These are phyloP conservation scores for Neoascia interrupta DNA, from an alignment of 2,888 invertebrate species.

Conservation along the genomic window DNA sequence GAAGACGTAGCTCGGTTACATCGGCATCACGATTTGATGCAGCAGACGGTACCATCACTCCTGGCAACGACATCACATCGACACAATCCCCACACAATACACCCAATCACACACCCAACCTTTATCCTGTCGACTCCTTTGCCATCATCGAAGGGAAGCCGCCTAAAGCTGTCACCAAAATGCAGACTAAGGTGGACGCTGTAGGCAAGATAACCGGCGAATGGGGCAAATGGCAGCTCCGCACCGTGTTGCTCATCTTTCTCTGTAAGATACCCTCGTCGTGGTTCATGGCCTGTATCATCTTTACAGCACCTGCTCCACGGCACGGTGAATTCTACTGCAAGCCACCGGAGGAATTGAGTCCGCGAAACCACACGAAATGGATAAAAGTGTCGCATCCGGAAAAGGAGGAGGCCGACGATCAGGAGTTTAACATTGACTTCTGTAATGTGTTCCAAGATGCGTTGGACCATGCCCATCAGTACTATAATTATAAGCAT, in stretches of 20 bases:
- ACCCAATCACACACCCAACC: conserved; percentile 72
- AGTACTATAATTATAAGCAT: conserved; percentile 76
- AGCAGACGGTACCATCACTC: conserved; percentile 24
- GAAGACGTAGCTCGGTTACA: conserved; percentile 73
- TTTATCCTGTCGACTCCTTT: conserved; percentile 77
- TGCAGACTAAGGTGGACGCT: conserved; percentile 79
- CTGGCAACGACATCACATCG: conserved; percentile 35
- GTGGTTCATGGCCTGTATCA: conserved; percentile 81
- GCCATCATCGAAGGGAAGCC: conserved; percentile 75
- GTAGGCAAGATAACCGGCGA: conserved; percentile 79
- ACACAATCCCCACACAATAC: conserved; percentile 53
- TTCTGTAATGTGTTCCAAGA: conserved; percentile 79
- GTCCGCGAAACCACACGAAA: conserved; percentile 76
- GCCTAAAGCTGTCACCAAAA: conserved; percentile 73
- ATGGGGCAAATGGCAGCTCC: conserved; percentile 80
- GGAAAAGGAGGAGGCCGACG: conserved; percentile 77
- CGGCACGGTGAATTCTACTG: conserved; percentile 80
- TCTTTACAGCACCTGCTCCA: conserved; percentile 80
- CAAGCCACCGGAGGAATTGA: conserved; percentile 77
- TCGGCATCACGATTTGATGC: conserved; percentile 52
- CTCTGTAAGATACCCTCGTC: conserved; percentile 80
- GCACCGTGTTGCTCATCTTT: conserved; percentile 79
- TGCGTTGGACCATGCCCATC: conserved; percentile 78
- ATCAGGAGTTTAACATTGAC: conserved; percentile 79
- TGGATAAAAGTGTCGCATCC: conserved; percentile 80